These are phyloP conservation scores for Acrocephalus kingi DNA, from an alignment of 2,113 vertebrate genomes.

Conservation along the genomic window DNA sequence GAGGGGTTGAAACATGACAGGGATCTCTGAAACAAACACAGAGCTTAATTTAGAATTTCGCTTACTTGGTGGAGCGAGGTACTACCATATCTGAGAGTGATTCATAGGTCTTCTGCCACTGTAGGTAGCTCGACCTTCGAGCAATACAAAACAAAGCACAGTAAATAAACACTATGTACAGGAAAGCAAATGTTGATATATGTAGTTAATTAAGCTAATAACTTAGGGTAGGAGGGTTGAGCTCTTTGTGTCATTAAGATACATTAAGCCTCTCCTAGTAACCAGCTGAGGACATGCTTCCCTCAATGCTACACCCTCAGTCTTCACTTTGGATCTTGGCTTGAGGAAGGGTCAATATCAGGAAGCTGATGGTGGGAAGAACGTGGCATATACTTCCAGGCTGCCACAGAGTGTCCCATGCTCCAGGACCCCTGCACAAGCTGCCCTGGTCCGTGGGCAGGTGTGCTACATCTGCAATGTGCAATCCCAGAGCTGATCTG, in stretches of 20 bases:
- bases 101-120: slow-evolving; percentile 93
- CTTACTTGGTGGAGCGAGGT: slow-evolving; percentile 94
- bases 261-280: neutral
- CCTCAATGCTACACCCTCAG: rapidly evolving
- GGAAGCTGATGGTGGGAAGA: neutral
- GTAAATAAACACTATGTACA: neutral
- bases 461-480: neutral
- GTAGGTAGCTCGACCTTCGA: slow-evolving; percentile 76
- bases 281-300: neutral
- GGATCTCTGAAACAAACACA: neutral
- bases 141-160: slow-evolving; percentile 7
- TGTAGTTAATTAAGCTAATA: neutral
- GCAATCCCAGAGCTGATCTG: neutral
- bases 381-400: rapidly evolving
- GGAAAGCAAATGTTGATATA: neutral
- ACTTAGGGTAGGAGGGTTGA: neutral
- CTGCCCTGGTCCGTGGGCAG: neutral
- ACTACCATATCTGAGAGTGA: slow-evolving; percentile 93
- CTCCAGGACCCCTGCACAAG: neutral
- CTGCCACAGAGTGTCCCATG: neutral
- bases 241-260: neutral
- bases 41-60: neutral
- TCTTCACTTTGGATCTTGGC: neutral
- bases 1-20: neutral
- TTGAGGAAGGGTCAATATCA: neutral